phyloP scores from a whole-genome alignment of 2,888 invertebrate species.

The Belgica antarctica region DNA sequence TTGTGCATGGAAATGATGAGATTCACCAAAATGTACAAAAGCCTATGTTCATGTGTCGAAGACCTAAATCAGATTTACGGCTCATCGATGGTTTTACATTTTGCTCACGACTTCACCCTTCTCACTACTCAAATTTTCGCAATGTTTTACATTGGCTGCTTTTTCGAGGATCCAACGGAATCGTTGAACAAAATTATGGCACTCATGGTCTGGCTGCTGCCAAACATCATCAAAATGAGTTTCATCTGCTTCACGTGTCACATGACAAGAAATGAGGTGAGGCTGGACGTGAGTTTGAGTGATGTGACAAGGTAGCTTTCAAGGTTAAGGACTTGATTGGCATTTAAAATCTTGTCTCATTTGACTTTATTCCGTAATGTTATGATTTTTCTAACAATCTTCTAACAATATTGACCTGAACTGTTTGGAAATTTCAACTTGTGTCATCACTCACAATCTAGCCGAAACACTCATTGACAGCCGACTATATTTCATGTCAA shows the following conservation, averaged over 20 bases:
- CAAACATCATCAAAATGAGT: constrained; percentile 30
- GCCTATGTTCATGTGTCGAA: constrained; percentile 31
- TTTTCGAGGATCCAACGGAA: background rate
- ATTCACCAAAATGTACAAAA: constrained; percentile 31
- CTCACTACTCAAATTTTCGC: constrained; percentile 37
- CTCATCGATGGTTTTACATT: constrained; percentile 35
- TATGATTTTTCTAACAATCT: too few relatives aligned
- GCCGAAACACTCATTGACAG: too few relatives aligned
- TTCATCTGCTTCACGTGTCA: constrained; percentile 36
- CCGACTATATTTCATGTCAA: background rate
- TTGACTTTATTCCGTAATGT: too few relatives aligned
- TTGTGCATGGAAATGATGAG: constrained; percentile 34
- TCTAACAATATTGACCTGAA: background rate
- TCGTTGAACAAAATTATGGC: background rate
- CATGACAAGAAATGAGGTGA: constrained; percentile 31
- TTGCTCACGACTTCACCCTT: constrained; percentile 38
- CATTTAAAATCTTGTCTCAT: too few relatives aligned
- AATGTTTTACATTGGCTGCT: constrained; percentile 26
- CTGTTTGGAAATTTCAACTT: background rate
- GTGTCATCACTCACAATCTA: too few relatives aligned
- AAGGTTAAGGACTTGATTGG: too few relatives aligned
- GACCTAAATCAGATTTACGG: constrained; percentile 35
- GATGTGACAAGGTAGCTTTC: too few relatives aligned
- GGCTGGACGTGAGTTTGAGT: too few relatives aligned
- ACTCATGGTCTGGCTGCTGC: constrained; percentile 13